Evolutionary conservation across 2,113 vertebrate genomes (phyloP), one percentile per base, ranked within the genome.

Genomic region (Axis porcinus): DNA sequence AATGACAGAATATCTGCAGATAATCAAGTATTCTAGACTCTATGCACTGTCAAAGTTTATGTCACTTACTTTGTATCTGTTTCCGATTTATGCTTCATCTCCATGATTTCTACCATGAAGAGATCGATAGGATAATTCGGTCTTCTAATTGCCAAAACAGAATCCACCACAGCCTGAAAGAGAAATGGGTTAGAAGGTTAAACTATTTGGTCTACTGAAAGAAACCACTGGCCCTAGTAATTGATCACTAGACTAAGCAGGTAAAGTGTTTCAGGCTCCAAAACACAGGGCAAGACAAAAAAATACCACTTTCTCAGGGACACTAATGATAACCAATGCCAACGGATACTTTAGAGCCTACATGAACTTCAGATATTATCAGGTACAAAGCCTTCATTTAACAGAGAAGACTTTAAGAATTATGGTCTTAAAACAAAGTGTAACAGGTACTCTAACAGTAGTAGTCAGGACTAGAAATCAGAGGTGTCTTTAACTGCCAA

Each of bases 91-190:
- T 99, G 99, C 94, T 99, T 99, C 99, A 99, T 99, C 98, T 99
- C 99, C 99, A 99, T 99, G 40, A 99, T 99, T 97, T 99, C 99
- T 90, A 99, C 99, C 99, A 99, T 99, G 98, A 99, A 99, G 64
- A 99, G 99, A 98, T 99, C 99, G 45, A 99, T 99, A 74, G 99
- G 99, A 91, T 99, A 99, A 28, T 98, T 98, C 4, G 99, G 99
- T 97, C 99, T 99, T 81, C 98, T 98, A 79, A 99, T 98, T 43
- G 99, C 99, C 97, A 99, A 94, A 62, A 99, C 99, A 95, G 99
- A 99, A 97, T 99, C 99, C 40, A 99, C 99, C n/a, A 99, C 99
- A 97, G 99, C 99, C 99, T 99, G 95, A 45, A 98, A 97, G 57
- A 96, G 45, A 98, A 60, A 15, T 21, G 14, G 91, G 82, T 9